Base-by-base conservation (phyloP, 2,888 invertebrate species). In the Caenorhabditis becei region DNA sequence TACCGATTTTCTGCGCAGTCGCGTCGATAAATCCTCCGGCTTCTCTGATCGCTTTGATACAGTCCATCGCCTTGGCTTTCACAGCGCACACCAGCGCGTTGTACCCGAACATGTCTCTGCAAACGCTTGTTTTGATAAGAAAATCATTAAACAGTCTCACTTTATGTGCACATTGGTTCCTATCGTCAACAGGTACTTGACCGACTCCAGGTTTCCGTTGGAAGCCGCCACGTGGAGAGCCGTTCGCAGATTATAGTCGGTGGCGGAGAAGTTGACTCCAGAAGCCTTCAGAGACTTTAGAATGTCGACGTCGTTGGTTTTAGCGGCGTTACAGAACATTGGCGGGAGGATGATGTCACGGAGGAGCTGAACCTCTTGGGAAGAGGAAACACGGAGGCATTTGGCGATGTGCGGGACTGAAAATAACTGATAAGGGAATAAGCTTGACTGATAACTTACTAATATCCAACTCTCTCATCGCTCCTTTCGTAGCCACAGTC, bases 161-260 rank as follows among this genome's bases (percentile, higher is more conserved):
- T 87, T 88, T 1, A 94, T 92, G 90, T 96, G 96, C 2, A 96
- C 95, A 63, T 94, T 95, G 0, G 95, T 95, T 0, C 96, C 96
- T 88, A 94, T 94, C 66, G 93, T 93, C 28, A 97, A 92, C 35
- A 96, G 92, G 91, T 94, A 94, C 83, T 94, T 94, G 0, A 96
- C 95, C 0, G 95, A 93, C 0, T 93, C 91, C 0, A 93, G 84
- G 77, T 95, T 94, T 0, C 95, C 95, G 83, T 94, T 93, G 61
- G 94, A 92, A 41, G 95, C 94, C 0, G 96, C 96, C 71, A 95
- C 93, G 89, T 96, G 96, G 0, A 96, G 92, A 0, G 95, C 94
- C 0, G 95, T 95, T 77, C 95, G 93, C 32, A 94, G 93, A 91
- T 95, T 95, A 24, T 94, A 94, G 91, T 95, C 95, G 2, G 93